These are phyloP conservation scores for Phaedon cochleariae DNA, from an alignment of 2,888 invertebrate genomes.

Conservation along the genomic window DNA sequence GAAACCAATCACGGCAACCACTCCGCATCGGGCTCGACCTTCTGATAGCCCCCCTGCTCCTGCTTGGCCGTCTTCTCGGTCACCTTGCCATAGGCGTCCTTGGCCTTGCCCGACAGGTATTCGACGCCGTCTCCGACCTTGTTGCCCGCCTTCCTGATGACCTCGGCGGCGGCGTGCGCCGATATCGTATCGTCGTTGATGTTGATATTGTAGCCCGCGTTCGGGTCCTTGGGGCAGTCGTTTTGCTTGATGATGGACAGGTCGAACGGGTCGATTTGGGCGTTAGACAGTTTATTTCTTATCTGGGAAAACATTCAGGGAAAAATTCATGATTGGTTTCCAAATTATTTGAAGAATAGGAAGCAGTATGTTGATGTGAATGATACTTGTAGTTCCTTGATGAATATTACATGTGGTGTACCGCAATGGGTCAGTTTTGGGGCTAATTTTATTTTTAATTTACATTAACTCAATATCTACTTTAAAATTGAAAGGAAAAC, in stretches of 20 bases:
- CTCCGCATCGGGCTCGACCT: conserved; percentile 64
- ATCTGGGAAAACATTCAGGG: conserved; percentile 62
- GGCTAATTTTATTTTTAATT: too few species aligned
- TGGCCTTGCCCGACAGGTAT: conserved; percentile 74
- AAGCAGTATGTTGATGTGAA: too few species aligned
- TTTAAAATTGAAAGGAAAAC: too few species aligned
- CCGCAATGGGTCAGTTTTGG: too few species aligned
- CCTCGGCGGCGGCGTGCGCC: conserved; percentile 75
- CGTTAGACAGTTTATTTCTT: conserved; percentile 69
- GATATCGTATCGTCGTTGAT: conserved; percentile 81
- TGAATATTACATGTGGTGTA: too few species aligned
- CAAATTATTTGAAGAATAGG: too few species aligned
- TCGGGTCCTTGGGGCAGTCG: conserved; percentile 73
- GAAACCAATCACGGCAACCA: conserved; percentile 68
- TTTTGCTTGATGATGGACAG: conserved; percentile 77
- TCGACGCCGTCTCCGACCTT: conserved; percentile 74
- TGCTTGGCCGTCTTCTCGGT: conserved; percentile 51
- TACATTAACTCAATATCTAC: too few species aligned
- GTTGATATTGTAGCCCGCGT: conserved; percentile 71
- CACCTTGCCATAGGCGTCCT: conserved; percentile 74
- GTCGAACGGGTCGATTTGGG: conserved; percentile 79
- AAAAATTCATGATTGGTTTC: too few species aligned
- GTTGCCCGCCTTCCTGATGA: conserved; percentile 76
- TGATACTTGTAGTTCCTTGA: too few species aligned
- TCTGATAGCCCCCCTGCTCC: conserved; percentile 50